phyloP scores from a whole-genome alignment of 1,140 invertebrate genomes.

The Galleria mellonella region DNA sequence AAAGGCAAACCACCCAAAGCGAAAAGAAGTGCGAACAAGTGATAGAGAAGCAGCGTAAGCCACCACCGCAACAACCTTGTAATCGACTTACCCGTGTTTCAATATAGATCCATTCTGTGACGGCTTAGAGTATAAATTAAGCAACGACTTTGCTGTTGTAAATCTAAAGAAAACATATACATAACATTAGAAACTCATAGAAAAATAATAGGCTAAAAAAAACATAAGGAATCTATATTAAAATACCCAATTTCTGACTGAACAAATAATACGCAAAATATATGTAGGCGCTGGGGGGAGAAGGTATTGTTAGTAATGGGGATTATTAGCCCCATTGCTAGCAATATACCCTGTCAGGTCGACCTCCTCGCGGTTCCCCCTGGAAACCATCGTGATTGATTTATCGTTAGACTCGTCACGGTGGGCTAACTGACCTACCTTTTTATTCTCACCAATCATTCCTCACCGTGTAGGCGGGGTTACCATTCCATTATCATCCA shows the following conservation, averaged over 20 bases:
- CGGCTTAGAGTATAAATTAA: constrained; percentile 77
- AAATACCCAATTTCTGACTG: constrained; percentile 1
- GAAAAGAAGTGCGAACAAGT: background rate
- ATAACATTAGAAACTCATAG: constrained; percentile 30
- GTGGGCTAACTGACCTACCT: too few relatives aligned
- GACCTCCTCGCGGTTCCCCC: too few relatives aligned
- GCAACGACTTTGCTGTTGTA: constrained; percentile 77
- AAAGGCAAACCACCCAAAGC: constrained; percentile 2
- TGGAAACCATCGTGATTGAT: too few relatives aligned
- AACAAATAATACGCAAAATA: too few relatives aligned
- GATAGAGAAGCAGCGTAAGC: too few relatives aligned
- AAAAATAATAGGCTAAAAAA: constrained; percentile 20
- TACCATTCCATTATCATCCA: too few relatives aligned
- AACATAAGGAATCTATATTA: background rate
- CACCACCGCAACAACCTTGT: background rate
- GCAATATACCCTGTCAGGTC: too few relatives aligned
- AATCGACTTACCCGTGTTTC: constrained; percentile 77
- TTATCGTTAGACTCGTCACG: too few relatives aligned
- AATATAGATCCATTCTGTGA: constrained; percentile 72
- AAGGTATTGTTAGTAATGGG: too few relatives aligned
- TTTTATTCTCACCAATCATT: too few relatives aligned
- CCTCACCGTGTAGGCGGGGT: too few relatives aligned
- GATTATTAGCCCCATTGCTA: too few relatives aligned
- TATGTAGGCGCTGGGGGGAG: background rate
- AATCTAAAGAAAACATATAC: constrained; percentile 71